A percentile compares a stretch with the other conserved stretches of the same genome.
Evolutionary conservation across 2,888 invertebrate species (phyloP).

Genomic region (Dynastes hyllus): DNA sequence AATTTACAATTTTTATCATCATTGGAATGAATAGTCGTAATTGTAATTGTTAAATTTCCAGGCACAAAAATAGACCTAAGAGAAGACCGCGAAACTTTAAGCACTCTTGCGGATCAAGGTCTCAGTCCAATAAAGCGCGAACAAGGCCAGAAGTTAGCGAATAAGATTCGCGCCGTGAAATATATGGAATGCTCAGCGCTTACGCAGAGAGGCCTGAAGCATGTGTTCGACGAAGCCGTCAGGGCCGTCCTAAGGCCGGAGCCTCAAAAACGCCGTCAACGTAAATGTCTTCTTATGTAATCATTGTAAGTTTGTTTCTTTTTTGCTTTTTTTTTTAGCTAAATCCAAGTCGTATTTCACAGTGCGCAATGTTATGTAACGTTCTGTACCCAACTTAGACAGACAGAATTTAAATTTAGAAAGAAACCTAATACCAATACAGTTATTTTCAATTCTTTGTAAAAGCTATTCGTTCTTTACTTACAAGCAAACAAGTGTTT

Average conservation of each 20-base stretch:
- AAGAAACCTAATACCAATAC: too few relatives aligned
- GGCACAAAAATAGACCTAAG: constrained; percentile 99
- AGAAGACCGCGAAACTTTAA: constrained; percentile 97
- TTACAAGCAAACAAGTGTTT: too few relatives aligned
- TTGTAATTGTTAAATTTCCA: constrained; percentile 66
- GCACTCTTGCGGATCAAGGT: constrained; percentile 93
- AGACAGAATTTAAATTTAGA: too few relatives aligned
- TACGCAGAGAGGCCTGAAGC: constrained; percentile 97
- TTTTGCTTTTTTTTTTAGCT: too few relatives aligned
- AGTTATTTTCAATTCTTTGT: too few relatives aligned
- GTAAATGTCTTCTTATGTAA: constrained; percentile 82
- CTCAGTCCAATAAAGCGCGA: constrained; percentile 96
- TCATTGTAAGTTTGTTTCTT: constrained; percentile 34
- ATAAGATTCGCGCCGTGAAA: constrained; percentile 98
- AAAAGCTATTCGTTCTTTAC: too few relatives aligned
- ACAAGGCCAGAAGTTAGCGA: constrained; percentile 98
- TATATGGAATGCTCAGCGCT: constrained; percentile 99
- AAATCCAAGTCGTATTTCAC: too few relatives aligned
- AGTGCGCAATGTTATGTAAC: too few relatives aligned
- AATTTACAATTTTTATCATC: not conserved
- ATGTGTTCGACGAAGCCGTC: constrained; percentile 99
- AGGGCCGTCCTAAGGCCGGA: constrained; percentile 97
- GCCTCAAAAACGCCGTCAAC: constrained; percentile 94
- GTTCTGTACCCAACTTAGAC: too few relatives aligned
- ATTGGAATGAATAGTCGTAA: constrained; percentile 14